Base-by-base conservation (phyloP, 2,797 vertebrate species). In the Sebastes taczanowskii region DNA sequence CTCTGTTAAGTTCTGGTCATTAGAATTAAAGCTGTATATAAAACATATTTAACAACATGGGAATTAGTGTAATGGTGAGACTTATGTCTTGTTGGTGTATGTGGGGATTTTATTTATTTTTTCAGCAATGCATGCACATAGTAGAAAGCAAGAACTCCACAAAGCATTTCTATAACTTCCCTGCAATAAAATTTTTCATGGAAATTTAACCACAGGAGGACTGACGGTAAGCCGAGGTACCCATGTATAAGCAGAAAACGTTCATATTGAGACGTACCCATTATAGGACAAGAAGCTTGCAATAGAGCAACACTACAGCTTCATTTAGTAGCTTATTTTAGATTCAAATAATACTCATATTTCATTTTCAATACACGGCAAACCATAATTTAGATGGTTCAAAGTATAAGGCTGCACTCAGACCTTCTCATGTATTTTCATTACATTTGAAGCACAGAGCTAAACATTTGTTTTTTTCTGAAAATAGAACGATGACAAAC, bases 21-120 rank as follows among this genome's bases (percentile, higher is more conserved):
- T 74, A 78, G 55, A 80, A 61, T 63, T 63, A 80, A 75, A 56
- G 42, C 27, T 83, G 34, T 66, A 4, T 23, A 29, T 79, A 81
- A 88, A 89, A 86, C 71, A 75, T 49, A 70, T 86, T 85, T 83
- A 86, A 81, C 77, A 78, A 77, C 66, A 63, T 20, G 10, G 74
- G 63, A 77, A 81, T 88, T 80, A 81, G 69, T 74, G 61, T 74
- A 58, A 81, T 75, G 35, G 42, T 75, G 59, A 88, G 71, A 80
- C 76, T 84, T 59, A 74, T 58, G 53, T 66, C 3, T 78, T 81
- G 71, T 68, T 83, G 67, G 64, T 71, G 67, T 27, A 67, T 71
- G 25, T 70, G 66, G 70, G 52, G 20, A 42, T 14, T 76, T 71
- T 67, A 75, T 76, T 72, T 71, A 38, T 22, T 71, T 71, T 78